Percentiles rank a stretch among this genome's conserved stretches.
Conservation (phyloP, 2,113 vertebrate genomes). For the Speoplatyrhinus poulsoni region DNA sequence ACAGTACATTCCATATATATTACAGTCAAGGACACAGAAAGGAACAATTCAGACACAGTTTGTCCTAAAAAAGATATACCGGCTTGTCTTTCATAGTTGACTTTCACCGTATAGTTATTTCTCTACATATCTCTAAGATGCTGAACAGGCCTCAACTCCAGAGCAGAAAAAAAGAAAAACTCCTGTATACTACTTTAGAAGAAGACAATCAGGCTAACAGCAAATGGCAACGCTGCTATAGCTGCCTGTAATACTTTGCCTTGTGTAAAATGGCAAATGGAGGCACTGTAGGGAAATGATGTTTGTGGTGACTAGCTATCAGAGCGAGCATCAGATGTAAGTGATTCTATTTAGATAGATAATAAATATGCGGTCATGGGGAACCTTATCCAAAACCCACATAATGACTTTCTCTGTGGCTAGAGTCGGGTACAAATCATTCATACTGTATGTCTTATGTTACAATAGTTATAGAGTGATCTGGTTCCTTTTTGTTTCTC, state of each 20-base stretch:
- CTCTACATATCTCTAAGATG: conserved; percentile 33
- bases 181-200: conserved; percentile 6
- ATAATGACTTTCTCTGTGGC: conserved; percentile 71
- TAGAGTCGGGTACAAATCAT: conserved; percentile 58
- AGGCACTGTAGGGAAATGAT: conserved; percentile 56
- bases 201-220: conserved; percentile 58
- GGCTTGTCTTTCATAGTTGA: conserved; percentile 1
- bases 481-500: conserved; percentile 59
- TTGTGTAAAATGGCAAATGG: conserved; percentile 59
- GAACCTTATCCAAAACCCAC: conserved; percentile 75
- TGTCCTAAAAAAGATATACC: conserved; percentile 9
- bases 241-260: conserved; percentile 53
- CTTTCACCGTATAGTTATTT: conserved; percentile 35
- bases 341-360: conserved; percentile 80
- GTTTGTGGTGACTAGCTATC: conserved; percentile 73
- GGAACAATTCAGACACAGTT: conserved; percentile 1
- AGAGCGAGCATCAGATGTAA: conserved; percentile 73
- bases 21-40: conserved; percentile 7
- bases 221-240: conserved; percentile 59
- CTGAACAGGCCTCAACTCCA: conserved; percentile 37
- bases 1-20: conserved; percentile 29
- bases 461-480: conserved; percentile 68
- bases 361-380: conserved; percentile 77
- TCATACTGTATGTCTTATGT: conserved; percentile 32
- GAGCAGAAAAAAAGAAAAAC: too few species aligned